Base-by-base conservation (phyloP, 2,797 vertebrate genomes). In the Gephyroberyx darwinii region DNA sequence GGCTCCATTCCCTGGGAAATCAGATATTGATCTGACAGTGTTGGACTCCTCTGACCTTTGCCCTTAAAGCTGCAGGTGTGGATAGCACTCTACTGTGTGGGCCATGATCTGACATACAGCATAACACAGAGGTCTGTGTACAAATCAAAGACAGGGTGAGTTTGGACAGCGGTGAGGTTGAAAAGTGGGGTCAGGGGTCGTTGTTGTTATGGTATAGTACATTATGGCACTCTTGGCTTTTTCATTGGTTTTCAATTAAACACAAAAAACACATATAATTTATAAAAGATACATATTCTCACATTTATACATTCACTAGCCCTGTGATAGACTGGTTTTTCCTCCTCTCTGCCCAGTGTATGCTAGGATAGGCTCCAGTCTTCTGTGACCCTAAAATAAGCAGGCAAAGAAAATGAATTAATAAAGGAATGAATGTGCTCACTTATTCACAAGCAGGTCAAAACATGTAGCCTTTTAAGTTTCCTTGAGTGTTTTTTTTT, bases 21-120 rank as follows among this genome's bases (percentile, higher is more conserved):
- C 75, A 70, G 43, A 75, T 84, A 88, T 84, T 78, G 80, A 90
- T 89, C 68, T 60, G 64, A 81, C 61, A 65, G 55, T 33, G 65
- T 62, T 54, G 13, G 41, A 78, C 45, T 68, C 62, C 8, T 54
- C 48, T 81, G 80, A 80, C 80, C 77, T 84, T 69, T 86, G 82
- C 85, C 84, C 72, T 75, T 70, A 69, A 58, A 60, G 52, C 70
- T 75, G 71, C 65, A 76, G 70, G 78, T 88, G 78, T 39, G 33
- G 59, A 67, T 37, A 19, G 5, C 45, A 68, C 62, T 74, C 30
- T 45, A 50, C 43, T 63, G 60, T 12, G 71, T 63, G 61, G 66
- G 13, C 59, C 65, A n/a, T 67, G 64, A 83, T 81, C 69, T 77
- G 67, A 69, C 67, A 72, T 63, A n/a, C n/a, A 75, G 67, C 51